Base-by-base conservation (phyloP, 2,113 vertebrate species). In the Muscicapa adusta region DNA sequence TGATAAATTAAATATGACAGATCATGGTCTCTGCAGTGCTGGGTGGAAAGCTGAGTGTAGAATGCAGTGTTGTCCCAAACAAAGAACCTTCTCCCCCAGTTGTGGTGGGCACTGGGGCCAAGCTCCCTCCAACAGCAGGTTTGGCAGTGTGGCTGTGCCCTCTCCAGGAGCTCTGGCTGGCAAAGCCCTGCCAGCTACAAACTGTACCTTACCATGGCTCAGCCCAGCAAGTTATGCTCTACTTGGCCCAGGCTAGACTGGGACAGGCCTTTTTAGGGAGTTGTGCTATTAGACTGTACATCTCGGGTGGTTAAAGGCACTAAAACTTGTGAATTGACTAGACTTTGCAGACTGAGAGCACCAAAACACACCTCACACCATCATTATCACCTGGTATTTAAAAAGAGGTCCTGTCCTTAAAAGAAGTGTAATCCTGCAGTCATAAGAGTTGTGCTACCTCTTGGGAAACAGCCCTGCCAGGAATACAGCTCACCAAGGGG, bases 21-120 rank as follows among this genome's bases (percentile, higher is more conserved):
- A 78, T 34, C 8, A 34, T 10, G 57, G 13, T 62, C 34, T 45
- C 47, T 8, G 2, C 65, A 91, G 78, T 3, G 4, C 56, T 2
- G 10, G 5, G 19, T 58, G 34, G 60, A 54, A 73, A 66, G 47
- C 45, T 66, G 63, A 42, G 56, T 1, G 0, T 33, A 62, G 73
- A 86, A 77, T 26, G 34, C 1, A 3, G 12, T 0, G 1, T 25
- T 87, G 36, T 43, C 79, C 57, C 48, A 72, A 91, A 75, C 19
- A 10, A 70, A 86, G 0, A 4, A 40, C 28, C 45, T 77, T 62
- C 36, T 67, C 25, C 34, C 22, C 0, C 0, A 40, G 48, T 34
- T 1, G 10, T 6, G 15, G 50, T 42, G 0, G 0, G 82, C 43
- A 57, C 13, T 0, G 1, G 17, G 74, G 47, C 71, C 74, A 88